Conservation (phyloP, 37 sponge, comb jelly and placozoan genomes). For the Agelas oroides region DNA sequence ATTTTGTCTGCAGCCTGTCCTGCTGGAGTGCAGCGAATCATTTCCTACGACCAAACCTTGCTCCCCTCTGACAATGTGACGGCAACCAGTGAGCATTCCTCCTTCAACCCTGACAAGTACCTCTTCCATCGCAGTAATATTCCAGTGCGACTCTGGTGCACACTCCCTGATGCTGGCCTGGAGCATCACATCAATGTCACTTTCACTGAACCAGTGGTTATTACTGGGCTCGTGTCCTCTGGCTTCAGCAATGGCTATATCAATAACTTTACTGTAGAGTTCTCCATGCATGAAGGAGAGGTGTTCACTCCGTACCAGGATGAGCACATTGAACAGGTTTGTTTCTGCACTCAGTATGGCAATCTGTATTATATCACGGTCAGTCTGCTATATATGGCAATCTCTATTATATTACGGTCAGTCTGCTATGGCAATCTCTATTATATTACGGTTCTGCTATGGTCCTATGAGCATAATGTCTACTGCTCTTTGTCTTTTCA, state of each 20-base stretch:
- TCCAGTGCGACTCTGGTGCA: conserved; percentile 34
- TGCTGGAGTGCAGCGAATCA: conserved; percentile 5
- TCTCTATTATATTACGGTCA: no score
- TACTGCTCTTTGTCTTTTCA: no score
- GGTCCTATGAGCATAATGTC: no score
- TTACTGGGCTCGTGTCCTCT: conserved; percentile 2
- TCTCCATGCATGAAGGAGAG: neutral
- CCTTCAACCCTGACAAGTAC: conserved; percentile 30
- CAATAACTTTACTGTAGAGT: neutral
- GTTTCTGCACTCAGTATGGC: no score
- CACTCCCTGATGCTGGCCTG: neutral
- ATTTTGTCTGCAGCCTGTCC: conserved; percentile 21
- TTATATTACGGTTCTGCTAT: no score
- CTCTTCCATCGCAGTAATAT: conserved; percentile 42
- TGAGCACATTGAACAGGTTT: neutral
- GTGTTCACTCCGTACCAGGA: neutral
- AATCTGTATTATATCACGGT: no score
- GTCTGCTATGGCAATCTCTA: no score
- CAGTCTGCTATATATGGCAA: no score
- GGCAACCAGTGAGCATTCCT: neutral
- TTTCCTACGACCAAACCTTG: conserved; percentile 19
- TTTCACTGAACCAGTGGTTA: conserved; percentile 28
- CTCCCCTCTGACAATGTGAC: conserved; percentile 9
- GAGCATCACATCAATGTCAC: conserved; percentile 5
- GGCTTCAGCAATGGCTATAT: conserved; percentile 7